Conservation (phyloP, 2,113 vertebrate species). For the Acanthisitta chloris region DNA sequence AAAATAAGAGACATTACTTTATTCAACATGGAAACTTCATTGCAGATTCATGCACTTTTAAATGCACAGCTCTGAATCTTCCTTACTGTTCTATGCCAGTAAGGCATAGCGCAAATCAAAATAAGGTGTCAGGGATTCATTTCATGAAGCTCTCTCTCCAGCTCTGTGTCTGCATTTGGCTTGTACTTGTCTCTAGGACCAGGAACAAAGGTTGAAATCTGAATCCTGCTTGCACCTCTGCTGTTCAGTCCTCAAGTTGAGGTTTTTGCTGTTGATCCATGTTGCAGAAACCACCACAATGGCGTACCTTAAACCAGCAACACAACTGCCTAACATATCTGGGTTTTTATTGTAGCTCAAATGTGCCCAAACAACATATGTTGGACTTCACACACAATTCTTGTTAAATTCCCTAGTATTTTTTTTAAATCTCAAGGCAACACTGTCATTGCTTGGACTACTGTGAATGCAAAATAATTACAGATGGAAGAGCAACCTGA, state of each 20-base stretch:
- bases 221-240: background rate
- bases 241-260: background rate
- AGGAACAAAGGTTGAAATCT: background rate
- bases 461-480: background rate
- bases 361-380: background rate
- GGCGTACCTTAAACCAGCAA: background rate
- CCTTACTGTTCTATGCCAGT: background rate
- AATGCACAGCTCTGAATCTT: background rate
- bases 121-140: background rate
- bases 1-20: background rate
- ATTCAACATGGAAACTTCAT: background rate
- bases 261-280: background rate
- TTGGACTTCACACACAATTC: background rate
- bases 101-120: too few relatives aligned
- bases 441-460: background rate
- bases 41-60: background rate
- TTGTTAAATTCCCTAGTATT: fast-evolving
- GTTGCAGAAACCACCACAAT: background rate
- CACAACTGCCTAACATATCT: background rate
- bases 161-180: background rate
- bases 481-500: background rate
- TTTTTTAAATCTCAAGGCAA: background rate
- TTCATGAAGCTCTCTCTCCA: background rate
- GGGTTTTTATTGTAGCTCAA: background rate
- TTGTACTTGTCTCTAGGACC: background rate